Percentiles rank a stretch among this genome's conserved stretches.
Conservation (phyloP, 1,140 invertebrate genomes). For the Potamilus streckersoni region DNA sequence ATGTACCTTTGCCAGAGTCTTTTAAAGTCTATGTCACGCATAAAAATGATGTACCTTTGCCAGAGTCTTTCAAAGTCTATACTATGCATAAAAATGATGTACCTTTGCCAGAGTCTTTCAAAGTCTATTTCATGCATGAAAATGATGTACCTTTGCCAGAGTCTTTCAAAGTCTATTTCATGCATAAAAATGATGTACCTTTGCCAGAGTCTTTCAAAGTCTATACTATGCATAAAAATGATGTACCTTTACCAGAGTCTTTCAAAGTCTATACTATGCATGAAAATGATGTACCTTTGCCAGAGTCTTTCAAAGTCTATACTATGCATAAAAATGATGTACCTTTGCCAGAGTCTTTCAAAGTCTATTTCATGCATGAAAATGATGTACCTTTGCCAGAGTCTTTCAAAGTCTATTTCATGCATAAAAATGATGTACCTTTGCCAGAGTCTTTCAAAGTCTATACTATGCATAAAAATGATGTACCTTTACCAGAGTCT, state of each 20-base stretch:
- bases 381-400: conserved; percentile 30
- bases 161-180: conserved; percentile 33
- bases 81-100: conserved; percentile 37
- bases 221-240: background rate
- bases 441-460: background rate
- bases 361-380: conserved; percentile 46
- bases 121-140: too few relatives aligned
- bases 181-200: conserved; percentile 42
- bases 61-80: conserved; percentile 50
- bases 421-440: background rate
- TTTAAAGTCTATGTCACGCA: too few relatives aligned
- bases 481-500: conserved; percentile 14
- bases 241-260: conserved; percentile 1
- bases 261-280: too few relatives aligned
- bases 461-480: background rate
- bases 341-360: conserved; percentile 52
- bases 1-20: conserved; percentile 48
- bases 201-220: too few relatives aligned
- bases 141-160: background rate
- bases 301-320: too few relatives aligned
- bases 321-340: background rate
- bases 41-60: conserved; percentile 38
- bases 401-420: background rate
- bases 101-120: too few relatives aligned
- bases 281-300: too few relatives aligned